A percentile compares a stretch with the other conserved stretches of the same genome.
Conservation (phyloP, 2,888 invertebrate genomes). For the Coelopa pilipes region DNA sequence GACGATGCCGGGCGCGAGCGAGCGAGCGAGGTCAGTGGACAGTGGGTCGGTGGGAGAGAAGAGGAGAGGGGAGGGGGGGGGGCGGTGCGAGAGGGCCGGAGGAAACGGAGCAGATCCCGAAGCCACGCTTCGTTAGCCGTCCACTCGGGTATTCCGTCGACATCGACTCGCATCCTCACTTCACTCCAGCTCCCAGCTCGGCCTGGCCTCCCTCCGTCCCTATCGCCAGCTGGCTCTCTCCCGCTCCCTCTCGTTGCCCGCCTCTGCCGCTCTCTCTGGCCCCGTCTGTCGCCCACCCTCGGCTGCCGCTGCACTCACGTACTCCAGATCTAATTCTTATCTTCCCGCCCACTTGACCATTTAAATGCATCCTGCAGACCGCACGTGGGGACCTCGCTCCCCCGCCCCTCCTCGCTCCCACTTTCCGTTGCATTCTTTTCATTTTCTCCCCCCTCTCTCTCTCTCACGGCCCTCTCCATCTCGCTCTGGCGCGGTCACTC, state of each 20-base stretch:
- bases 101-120: not conserved
- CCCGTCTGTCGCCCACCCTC: not conserved
- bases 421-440: too few relatives aligned
- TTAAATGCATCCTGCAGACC: conserved; percentile 16
- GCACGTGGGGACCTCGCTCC: not conserved
- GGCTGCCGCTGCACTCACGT: not conserved
- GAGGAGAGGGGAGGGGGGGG: too few relatives aligned
- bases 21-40: too few relatives aligned
- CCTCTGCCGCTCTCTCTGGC: not conserved
- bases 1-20: conserved; percentile 5
- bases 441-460: too few relatives aligned
- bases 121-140: conserved; percentile 31
- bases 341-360: conserved; percentile 22
- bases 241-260: not conserved
- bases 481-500: too few relatives aligned
- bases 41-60: too few relatives aligned
- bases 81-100: too few relatives aligned
- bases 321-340: conserved; percentile 23
- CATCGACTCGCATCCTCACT: too few relatives aligned
- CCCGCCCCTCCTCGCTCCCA: too few relatives aligned
- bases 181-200: not conserved
- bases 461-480: not conserved
- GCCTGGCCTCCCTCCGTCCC: too few relatives aligned
- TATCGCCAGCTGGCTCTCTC: not conserved
- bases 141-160: conserved; percentile 27